Base-by-base conservation (phyloP, 2,888 invertebrate genomes). In the Graphium colonna region DNA sequence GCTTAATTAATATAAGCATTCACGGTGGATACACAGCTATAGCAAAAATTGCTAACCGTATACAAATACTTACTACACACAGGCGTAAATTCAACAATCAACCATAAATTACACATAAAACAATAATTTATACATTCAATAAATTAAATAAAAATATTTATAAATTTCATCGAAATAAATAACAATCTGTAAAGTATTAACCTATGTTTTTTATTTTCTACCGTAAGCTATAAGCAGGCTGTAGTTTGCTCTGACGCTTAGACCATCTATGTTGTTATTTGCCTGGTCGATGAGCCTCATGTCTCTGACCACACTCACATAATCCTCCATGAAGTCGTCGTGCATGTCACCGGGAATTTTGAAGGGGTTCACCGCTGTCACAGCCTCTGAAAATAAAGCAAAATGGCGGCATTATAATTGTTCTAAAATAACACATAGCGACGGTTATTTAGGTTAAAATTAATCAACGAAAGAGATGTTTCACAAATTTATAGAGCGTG, bases 301-400 rank as follows among this genome's bases (percentile, higher is more conserved):
- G 56, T 83, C 79, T 15, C 81, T 73, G 15, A 91, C 77, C 62
- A 91, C 89, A 0, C 79, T 73, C 1, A 93, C 67, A 45, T 93
- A 91, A 63, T 94, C 75, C 26, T 68, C 64, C 55, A 75, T 59
- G 49, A 75, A 75, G 5, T 71, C 71, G 3, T 74, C 68, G 31
- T 68, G 60, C 15, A 65, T 45, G 7, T 69, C 68, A 26, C 65
- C 62, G 1, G 75, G 76, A 44, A 75, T 70, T 41, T 72, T 64
- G 54, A 75, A 75, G 0, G 75, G 75, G 53, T 69, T 74, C 4
- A 75, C 64, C 0, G 95, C 94, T 54, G 86, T 83, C 0, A 93
- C 82, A 38, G 94, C 92, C 65, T 92, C 94, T 94, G 76, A 40
- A 87, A 86, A 8, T 13, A n/a, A 50, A 18, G 1, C 17, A 9